Percentiles rank a stretch among this genome's conserved stretches.
Evolutionary conservation across 2,888 invertebrate species (phyloP).

Genomic region (Habrosyne pyritoides): DNA sequence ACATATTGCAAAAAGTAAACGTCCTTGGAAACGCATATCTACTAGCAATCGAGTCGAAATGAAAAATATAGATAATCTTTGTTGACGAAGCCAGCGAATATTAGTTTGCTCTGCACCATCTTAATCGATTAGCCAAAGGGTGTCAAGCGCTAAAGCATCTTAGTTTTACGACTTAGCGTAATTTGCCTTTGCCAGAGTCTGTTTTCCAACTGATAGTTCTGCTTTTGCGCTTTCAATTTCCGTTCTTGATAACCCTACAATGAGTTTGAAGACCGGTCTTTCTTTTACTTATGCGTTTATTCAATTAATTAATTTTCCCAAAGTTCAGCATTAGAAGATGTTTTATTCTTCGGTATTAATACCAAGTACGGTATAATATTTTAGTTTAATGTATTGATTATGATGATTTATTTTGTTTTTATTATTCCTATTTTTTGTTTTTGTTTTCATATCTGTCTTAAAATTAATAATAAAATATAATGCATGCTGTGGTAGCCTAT

Average conservation of each 20-base stretch:
- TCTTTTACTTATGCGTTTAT: neutral
- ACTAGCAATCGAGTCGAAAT: neutral
- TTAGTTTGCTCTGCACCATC: neutral
- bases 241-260: neutral
- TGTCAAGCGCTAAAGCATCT: neutral
- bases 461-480: too few relatives aligned
- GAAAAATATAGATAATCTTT: neutral
- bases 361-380: too few relatives aligned
- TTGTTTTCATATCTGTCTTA: too few relatives aligned
- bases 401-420: too few relatives aligned
- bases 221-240: conserved; percentile 1
- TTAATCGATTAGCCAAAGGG: neutral
- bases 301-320: neutral
- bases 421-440: too few relatives aligned
- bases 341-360: too few relatives aligned
- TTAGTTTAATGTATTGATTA: too few relatives aligned
- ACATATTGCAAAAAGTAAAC: neutral
- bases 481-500: too few relatives aligned
- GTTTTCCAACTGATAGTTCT: neutral
- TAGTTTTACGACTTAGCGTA: neutral
- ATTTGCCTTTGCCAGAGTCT: neutral
- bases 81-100: neutral
- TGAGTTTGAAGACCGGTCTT: neutral
- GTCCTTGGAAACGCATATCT: neutral
- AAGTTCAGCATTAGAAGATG: too few relatives aligned